phyloP scores from a whole-genome alignment of 1,140 invertebrate species.

The Ylistrum balloti region DNA sequence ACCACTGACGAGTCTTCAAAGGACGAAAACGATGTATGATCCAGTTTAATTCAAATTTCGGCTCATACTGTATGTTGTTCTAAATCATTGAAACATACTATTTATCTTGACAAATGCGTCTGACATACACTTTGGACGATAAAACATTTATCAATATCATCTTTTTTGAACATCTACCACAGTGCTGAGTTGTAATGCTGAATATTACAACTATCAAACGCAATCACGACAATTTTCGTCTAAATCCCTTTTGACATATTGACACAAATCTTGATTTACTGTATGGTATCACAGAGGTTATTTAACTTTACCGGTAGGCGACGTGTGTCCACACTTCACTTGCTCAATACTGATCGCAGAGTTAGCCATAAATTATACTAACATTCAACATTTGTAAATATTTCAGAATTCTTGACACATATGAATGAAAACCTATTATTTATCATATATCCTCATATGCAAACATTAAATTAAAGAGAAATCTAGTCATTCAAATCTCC shows the following conservation, averaged over 20 bases:
- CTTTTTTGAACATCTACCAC: background rate
- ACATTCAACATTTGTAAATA: constrained; percentile 36
- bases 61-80: too few species aligned
- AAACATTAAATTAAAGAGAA: constrained; percentile 22
- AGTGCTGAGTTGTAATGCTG: too few species aligned
- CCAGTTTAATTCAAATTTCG: too few species aligned
- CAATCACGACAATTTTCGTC: background rate
- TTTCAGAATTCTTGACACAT: constrained; percentile 30
- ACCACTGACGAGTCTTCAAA: too few species aligned
- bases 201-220: background rate
- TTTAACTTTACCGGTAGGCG: background rate
- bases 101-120: too few species aligned
- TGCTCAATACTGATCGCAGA: background rate
- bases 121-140: too few species aligned
- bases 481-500: background rate
- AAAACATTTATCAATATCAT: background rate
- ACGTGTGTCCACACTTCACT: background rate
- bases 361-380: constrained; percentile 27
- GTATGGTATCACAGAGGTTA: background rate
- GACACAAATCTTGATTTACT: constrained; percentile 39
- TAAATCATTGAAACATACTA: too few species aligned
- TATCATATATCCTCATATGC: constrained; percentile 15
- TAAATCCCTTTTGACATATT: background rate
- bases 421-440: constrained; percentile 36
- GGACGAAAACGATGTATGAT: too few species aligned